Evolutionary conservation across 2,797 vertebrate genomes (phyloP), one percentile per base, ranked within the genome.

Genomic region (Propithecus deckenii): DNA sequence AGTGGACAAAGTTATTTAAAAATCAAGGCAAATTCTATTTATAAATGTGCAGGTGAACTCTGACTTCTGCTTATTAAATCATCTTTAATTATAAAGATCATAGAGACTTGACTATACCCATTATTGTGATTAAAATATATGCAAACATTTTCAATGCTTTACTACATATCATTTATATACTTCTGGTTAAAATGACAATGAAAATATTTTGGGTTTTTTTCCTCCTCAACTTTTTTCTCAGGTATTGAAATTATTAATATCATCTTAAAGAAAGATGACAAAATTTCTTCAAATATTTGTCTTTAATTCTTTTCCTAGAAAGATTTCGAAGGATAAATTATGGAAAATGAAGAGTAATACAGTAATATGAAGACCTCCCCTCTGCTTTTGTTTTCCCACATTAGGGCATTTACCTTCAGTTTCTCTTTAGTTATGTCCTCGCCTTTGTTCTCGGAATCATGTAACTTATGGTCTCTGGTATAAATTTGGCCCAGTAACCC

Each of bases 361-460:
- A 65, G 4, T 74, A 46, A 76, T n/a, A 14, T 5, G 0, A 38
- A 43, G 32, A 55, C 50, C 83, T 96, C 38, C 57, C 17, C 71
- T 85, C 43, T 67, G n/a, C 32, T 81, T 78, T 67, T 57, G 35
- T 76, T 79, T 93, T 65, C 72, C 63, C 5, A 57, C 48, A 52
- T 55, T 41, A 83, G 25, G 35, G 8, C 38, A 59, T 59, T 84
- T 35, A 15, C 43, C 86, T n/a, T 92, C 28, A 83, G 38, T 87
- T 94, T 88, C 72, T 98, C 65, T 92, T 95, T 74, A 91, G 84
- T 87, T 71, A 41, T 65, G 25, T 17, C 76, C 35, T 95, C 88
- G 5, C n/a, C 63, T 96, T 96, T 97, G 90, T 95, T 95, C 80
- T 97, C 76, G 91, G 72, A 95, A 79, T 96, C 81, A 75, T 61